Evolutionary conservation across 2,888 invertebrate genomes (phyloP).

Genomic region (Belgica antarctica): DNA sequence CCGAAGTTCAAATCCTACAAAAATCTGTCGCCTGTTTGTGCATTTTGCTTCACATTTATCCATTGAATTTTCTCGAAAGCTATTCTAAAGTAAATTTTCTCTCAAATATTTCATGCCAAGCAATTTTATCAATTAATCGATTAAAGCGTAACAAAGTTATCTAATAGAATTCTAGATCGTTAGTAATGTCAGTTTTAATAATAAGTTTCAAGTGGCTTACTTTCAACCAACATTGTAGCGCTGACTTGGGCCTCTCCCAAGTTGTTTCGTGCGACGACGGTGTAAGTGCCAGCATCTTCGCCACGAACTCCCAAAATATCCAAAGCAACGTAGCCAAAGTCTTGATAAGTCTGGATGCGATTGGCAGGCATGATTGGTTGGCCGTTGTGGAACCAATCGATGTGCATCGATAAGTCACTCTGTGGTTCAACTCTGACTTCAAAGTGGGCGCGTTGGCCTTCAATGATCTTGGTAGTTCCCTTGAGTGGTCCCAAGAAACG

Average conservation of each 20-base stretch:
- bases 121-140: slow-evolving; percentile 9
- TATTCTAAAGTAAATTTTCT: neutral
- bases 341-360: slow-evolving; percentile 90
- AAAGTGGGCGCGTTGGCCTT: slow-evolving; percentile 91
- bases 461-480: slow-evolving; percentile 89
- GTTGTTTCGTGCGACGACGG: slow-evolving; percentile 87
- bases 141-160: neutral
- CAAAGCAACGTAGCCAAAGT: slow-evolving; percentile 95
- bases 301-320: slow-evolving; percentile 90
- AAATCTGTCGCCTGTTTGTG: too few relatives aligned
- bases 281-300: slow-evolving; percentile 91
- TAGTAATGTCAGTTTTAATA: slow-evolving; percentile 16
- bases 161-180: neutral
- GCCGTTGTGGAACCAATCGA: slow-evolving; percentile 98
- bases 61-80: too few relatives aligned
- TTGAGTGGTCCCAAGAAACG: slow-evolving; percentile 85
- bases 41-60: too few relatives aligned
- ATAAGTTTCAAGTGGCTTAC: slow-evolving; percentile 59
- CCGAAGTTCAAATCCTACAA: too few relatives aligned
- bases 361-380: slow-evolving; percentile 83
- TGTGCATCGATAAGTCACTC: slow-evolving; percentile 85
- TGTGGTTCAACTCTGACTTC: slow-evolving; percentile 94
- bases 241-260: slow-evolving; percentile 84
- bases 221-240: slow-evolving; percentile 83
- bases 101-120: neutral